Percentiles rank a stretch among this genome's conserved stretches.
These are phyloP conservation scores for Noctuana brunneofusca DNA, from an alignment of 2,888 invertebrate species.

Conservation along the genomic window DNA sequence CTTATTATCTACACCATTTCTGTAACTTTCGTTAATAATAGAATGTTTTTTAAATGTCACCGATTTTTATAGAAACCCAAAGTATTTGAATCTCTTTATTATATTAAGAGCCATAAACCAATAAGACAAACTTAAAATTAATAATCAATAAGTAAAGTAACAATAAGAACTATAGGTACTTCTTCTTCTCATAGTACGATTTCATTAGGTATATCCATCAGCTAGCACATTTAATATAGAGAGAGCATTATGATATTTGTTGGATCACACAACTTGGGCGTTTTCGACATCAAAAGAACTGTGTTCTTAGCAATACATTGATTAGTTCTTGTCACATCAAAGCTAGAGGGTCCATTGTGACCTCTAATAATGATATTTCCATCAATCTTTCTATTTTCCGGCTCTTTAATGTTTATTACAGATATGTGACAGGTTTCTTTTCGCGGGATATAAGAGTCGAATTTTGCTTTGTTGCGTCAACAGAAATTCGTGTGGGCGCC, in stretches of 20 bases:
- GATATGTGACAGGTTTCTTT: conserved; percentile 35
- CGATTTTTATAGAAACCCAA: no score
- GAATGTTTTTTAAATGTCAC: no score
- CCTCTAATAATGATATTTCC: conserved; percentile 65
- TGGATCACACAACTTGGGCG: conserved; percentile 40
- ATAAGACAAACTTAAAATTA: no score
- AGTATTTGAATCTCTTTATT: no score
- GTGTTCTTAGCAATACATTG: conserved; percentile 69
- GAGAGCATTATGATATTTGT: conserved; percentile 45
- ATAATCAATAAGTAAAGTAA: no score
- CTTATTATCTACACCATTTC: no score
- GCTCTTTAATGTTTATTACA: conserved; percentile 42
- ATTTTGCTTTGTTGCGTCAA: conserved; percentile 23
- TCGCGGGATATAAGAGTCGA: conserved; percentile 24
- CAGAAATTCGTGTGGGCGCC: conserved; percentile 15
- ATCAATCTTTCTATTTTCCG: conserved; percentile 58
- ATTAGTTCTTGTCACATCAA: conserved; percentile 79
- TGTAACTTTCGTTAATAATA: no score
- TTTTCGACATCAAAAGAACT: conserved; percentile 60
- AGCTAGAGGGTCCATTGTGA: conserved; percentile 64
- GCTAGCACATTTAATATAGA: conserved; percentile 43
- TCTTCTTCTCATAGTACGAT: no score
- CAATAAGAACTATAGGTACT: no score
- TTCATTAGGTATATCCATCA: conserved; percentile 25
- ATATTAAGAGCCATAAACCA: no score